Evolutionary conservation across 2,797 vertebrate genomes (phyloP).

Genomic region (Pogonophryne albipinna): DNA sequence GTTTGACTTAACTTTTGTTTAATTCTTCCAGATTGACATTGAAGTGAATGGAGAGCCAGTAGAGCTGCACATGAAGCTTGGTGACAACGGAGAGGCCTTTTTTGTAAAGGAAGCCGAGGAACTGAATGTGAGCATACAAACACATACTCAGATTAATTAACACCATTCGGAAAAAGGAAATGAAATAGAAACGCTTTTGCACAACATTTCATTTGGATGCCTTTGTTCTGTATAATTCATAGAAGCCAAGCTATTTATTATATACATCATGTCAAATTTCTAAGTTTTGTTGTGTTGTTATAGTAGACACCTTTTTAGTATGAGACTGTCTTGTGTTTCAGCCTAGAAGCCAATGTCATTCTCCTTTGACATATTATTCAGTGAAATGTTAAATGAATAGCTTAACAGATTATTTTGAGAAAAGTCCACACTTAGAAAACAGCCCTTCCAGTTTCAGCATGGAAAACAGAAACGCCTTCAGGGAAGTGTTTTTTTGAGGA

Average conservation of each 20-base stretch:
- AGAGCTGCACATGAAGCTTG: slow-evolving; percentile 98
- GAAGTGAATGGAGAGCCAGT: slow-evolving; percentile 97
- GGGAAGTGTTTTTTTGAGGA: slow-evolving; percentile 3
- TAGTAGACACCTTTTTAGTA: background rate
- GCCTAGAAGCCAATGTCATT: background rate
- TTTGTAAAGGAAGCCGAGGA: slow-evolving; percentile 96
- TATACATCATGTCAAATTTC: background rate
- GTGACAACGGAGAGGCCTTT: slow-evolving; percentile 99
- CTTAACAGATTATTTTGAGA: background rate
- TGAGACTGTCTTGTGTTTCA: slow-evolving; percentile 4
- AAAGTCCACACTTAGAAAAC: background rate
- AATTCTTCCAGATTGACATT: slow-evolving; percentile 92
- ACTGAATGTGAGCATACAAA: slow-evolving; percentile 88
- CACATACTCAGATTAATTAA: background rate
- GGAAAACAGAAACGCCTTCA: background rate
- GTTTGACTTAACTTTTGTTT: slow-evolving; percentile 16
- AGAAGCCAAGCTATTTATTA: too few species aligned
- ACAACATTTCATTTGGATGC: background rate
- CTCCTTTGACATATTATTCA: background rate
- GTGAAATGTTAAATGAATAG: background rate
- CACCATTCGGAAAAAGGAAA: background rate
- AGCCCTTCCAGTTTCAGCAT: background rate
- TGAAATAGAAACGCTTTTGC: background rate
- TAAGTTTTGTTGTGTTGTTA: background rate
- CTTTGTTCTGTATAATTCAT: background rate